A percentile compares a stretch with the other conserved stretches of the same genome.
These are phyloP conservation scores for Micoletzkya japonica DNA, from an alignment of 2,888 invertebrate genomes.

Conservation along the genomic window DNA sequence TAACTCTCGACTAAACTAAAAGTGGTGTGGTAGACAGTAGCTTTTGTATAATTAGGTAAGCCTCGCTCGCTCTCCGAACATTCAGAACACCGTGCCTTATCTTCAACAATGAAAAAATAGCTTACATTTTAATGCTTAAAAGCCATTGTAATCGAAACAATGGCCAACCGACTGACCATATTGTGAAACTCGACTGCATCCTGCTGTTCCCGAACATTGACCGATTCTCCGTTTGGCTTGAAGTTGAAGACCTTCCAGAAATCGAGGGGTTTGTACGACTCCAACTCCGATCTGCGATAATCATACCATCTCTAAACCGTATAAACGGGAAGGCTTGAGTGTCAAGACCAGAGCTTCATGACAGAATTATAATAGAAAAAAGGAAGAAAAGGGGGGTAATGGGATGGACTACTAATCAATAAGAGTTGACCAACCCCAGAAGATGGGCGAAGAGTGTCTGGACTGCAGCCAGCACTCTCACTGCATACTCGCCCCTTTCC, in stretches of 20 bases:
- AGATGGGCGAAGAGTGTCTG: constrained; percentile 96
- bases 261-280: constrained; percentile 95
- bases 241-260: constrained; percentile 92
- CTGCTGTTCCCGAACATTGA: constrained; percentile 94
- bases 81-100: no score
- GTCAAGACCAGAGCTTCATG: background rate
- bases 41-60: no score
- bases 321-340: no score
- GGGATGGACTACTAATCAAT: background rate
- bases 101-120: no score
- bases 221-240: constrained; percentile 74
- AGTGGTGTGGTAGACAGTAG: no score
- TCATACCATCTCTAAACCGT: no score
- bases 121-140: no score
- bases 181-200: constrained; percentile 98
- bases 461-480: constrained; percentile 81
- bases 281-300: constrained; percentile 80
- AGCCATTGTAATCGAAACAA: background rate
- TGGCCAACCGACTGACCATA: constrained; percentile 68
- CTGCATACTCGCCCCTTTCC: constrained; percentile 13
- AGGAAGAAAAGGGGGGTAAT: background rate
- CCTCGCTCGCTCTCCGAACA: no score
- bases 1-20: no score
- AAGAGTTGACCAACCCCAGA: constrained; percentile 71
- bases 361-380: background rate